Conservation (phyloP, 2,888 invertebrate species). For the Desoria tigrina region DNA sequence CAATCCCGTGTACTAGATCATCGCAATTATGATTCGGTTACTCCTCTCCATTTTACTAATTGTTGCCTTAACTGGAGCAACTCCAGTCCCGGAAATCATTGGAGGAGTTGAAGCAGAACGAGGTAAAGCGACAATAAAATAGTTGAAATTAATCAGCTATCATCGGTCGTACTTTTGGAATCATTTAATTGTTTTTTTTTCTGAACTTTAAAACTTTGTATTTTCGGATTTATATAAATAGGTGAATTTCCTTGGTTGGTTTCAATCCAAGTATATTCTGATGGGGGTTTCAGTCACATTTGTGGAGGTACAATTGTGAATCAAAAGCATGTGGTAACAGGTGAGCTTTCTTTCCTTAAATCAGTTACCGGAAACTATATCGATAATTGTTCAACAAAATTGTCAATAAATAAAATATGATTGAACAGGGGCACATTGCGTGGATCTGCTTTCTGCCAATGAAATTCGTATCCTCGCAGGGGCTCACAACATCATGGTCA, state of each 20-base stretch:
- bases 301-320: neutral
- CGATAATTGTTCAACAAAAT: too few species aligned
- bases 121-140: constrained; percentile 3
- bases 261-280: neutral
- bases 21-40: too few species aligned
- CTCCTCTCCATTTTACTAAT: too few species aligned
- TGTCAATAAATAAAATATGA: too few species aligned
- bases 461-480: constrained; percentile 1
- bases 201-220: neutral
- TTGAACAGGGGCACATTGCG: neutral
- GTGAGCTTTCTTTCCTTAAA: too few species aligned
- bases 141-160: neutral
- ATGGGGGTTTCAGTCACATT: neutral
- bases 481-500: neutral
- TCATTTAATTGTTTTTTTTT: too few species aligned
- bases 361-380: too few species aligned
- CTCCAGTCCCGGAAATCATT: neutral
- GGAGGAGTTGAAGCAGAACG: constrained; percentile 3
- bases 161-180: neutral
- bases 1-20: too few species aligned
- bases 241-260: constrained; percentile 16
- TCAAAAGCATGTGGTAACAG: neutral
- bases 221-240: neutral
- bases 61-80: too few species aligned
- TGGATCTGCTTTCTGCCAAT: neutral